These are phyloP conservation scores for Puffinus mauretanicus DNA, from an alignment of 2,113 vertebrate genomes.

Conservation along the genomic window DNA sequence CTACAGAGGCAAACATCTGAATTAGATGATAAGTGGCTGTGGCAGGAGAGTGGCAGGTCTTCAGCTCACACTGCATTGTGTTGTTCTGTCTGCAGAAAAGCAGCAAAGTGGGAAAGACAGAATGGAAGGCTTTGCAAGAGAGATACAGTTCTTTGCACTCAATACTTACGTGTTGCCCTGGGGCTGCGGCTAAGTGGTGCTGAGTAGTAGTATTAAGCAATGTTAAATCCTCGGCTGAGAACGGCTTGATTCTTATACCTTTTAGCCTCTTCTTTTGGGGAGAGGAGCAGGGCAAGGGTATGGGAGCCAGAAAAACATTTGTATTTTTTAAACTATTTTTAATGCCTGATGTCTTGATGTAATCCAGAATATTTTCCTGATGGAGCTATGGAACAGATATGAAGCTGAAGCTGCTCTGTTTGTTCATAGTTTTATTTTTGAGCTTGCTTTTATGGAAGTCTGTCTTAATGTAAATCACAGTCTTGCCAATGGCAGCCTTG, in stretches of 20 bases:
- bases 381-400: background rate
- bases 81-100: slow-evolving; percentile 31
- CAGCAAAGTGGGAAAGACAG: slow-evolving; percentile 48
- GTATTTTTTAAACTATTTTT: background rate
- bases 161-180: slow-evolving; percentile 50
- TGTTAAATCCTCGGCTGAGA: slow-evolving; percentile 64
- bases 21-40: slow-evolving; percentile 43
- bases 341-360: background rate
- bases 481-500: slow-evolving; percentile 16
- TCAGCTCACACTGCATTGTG: slow-evolving; percentile 41
- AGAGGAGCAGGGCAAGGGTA: slow-evolving; percentile 2
- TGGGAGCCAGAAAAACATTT: background rate
- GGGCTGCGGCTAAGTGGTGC: slow-evolving; percentile 66
- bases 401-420: background rate
- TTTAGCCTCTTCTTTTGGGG: slow-evolving; percentile 29
- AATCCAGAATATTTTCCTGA: slow-evolving; percentile 8
- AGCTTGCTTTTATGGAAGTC: slow-evolving; percentile 17
- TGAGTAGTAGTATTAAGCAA: slow-evolving; percentile 66
- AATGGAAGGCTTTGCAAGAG: slow-evolving; percentile 34
- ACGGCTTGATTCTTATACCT: slow-evolving; percentile 50
- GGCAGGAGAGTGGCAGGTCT: slow-evolving; percentile 54
- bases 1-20: slow-evolving; percentile 30
- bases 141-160: slow-evolving; percentile 49
- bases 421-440: slow-evolving; percentile 29
- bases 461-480: slow-evolving; percentile 34